Evolutionary conservation across 2,888 invertebrate genomes (phyloP), one percentile per base, ranked within the genome.

Genomic region (Temnothorax rugatulus): DNA sequence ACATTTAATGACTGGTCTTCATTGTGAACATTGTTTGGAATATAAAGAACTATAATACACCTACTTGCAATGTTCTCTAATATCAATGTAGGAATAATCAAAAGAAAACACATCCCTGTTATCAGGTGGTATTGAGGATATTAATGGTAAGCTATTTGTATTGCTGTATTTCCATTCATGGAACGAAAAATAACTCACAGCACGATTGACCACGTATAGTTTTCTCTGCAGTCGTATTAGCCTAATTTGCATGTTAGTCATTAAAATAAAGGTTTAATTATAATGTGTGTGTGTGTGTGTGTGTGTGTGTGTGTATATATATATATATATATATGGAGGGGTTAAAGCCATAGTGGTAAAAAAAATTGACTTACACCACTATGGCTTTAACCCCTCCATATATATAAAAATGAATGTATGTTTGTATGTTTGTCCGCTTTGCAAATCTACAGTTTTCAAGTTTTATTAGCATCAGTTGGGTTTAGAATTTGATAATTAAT

Each of bases 101-200:
- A 96, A 97, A 82, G 96, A 96, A 92, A 97, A 98, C 3, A 95
- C 93, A 25, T 96, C 93, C 29, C 88, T 86, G 84, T 94, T 92
- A 0, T 94, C 93, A 68, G 15, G 1, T 71, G 44, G 44, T 29
- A 59, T 4, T n/a, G 0, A 29, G 4, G 11, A 18, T 0, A 44
- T 0, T n/a, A 57, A 25, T 25, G 25, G 0, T 1, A 85, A 2
- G 15, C 96, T 95, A 89, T 97, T 97, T 0, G 95, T 93, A 89
- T 97, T 97, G 73, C 95, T 94, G 91, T 98, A 98, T 0, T 95
- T 95, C 99, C 99, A 99, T 88, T 97, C 96, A 91, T 97, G 96
- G 0, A 95, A 96, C 0, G 97, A 96, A 93, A 98, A 99, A 94
- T 97, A 97, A 21, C 96, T 95, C 2, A 99, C 93, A 0, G 97